Base-by-base conservation (phyloP, 1,140 invertebrate species). In the Mylabris phalerata region DNA sequence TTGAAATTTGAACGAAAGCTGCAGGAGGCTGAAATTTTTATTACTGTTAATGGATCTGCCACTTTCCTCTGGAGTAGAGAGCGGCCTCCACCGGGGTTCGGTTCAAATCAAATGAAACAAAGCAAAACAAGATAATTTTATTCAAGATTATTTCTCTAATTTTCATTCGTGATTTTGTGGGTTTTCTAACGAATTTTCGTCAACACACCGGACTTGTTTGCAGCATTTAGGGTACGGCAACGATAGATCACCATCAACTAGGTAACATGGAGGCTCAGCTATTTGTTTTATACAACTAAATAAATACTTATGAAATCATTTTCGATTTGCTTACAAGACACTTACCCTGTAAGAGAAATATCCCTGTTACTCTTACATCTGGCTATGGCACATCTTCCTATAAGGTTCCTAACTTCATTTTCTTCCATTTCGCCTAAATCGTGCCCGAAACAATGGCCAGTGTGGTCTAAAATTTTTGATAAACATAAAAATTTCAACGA, bases 181-280 rank as follows among this genome's bases (percentile, higher is more conserved):
- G 2, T 32, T 4, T 32, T 32, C 32, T 32, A 3, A 32, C 4
- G 32, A 3, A 32, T 3, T 32, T 1, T 32, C 4, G 32, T 3
- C 32, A 7, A 5, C 26, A 46, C 51, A 54, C 4, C n/a, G 24
- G n/a, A 38, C 32, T 9, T 46, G 24, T 2, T 45, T 11, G 27
- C 51, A 54, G 19, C 51, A 54, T 9, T 45, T 5, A 11, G 51
- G 51, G 32, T 38, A 54, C 1, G 51, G 51, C 13, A 44, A 44
- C 9, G 42, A 45, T 1, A 54, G 5, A 32, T 54, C 27, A 27
- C 51, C 51, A 1, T 54, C 42, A 2, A 46, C 25, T 4, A 54
- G 1, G 3, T 54, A 26, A 19, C 51, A 54, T 2, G 51, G 51
- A 26, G 42, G 51, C 9, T 25, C 9, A 4, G 27, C 43, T 0